These are phyloP conservation scores for Lipophrys pholis DNA, from an alignment of 2,113 vertebrate species.

Conservation along the genomic window DNA sequence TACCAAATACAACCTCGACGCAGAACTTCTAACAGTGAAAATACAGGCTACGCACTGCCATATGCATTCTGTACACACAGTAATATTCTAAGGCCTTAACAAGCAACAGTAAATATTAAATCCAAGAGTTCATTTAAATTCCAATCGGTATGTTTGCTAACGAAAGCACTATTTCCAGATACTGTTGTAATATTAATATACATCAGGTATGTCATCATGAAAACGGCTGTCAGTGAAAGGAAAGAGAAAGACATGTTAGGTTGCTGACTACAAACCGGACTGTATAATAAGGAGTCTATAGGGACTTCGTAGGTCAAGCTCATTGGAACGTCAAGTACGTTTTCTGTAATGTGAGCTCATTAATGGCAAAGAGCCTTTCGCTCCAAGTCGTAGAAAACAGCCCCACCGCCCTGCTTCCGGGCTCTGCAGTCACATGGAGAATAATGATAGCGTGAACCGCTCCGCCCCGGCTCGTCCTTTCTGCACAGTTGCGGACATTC, in stretches of 20 bases:
- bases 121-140: no score
- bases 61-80: no score
- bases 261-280: slow-evolving; percentile 11
- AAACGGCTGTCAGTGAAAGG: no score
- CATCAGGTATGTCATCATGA: no score
- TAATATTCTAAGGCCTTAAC: no score
- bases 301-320: slow-evolving; percentile 40
- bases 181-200: no score
- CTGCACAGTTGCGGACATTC: not conserved
- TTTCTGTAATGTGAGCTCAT: slow-evolving; percentile 44
- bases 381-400: slow-evolving; percentile 14
- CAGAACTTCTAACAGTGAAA: no score
- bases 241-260: slow-evolving; percentile 3
- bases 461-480: slow-evolving; percentile 11
- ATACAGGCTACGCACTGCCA: no score
- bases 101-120: no score
- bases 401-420: not conserved
- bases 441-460: slow-evolving; percentile 11
- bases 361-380: slow-evolving; percentile 35
- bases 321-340: slow-evolving; percentile 19
- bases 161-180: no score
- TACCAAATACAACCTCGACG: no score
- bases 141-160: no score
- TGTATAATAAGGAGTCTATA: slow-evolving; percentile 9
- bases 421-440: slow-evolving; percentile 22